Evolutionary conservation across 2,797 vertebrate species (phyloP), one percentile per base, ranked within the genome.

Genomic region (Sebastes trivittatus): DNA sequence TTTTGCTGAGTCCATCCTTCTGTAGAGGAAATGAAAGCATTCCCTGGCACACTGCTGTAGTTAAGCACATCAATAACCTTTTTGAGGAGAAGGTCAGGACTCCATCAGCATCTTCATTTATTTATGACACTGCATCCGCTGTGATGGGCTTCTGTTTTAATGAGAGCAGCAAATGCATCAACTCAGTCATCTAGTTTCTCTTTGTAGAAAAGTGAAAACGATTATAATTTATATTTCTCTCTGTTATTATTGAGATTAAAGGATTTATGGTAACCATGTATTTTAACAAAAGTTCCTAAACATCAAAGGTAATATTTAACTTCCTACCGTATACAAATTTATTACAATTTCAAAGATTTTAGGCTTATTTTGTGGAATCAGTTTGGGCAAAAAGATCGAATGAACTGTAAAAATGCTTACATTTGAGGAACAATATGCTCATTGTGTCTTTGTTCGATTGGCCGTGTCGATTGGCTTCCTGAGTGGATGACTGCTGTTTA

Each of bases 51-150:
- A 32, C 10, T 46, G 42, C 83, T 81, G 75, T 81, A 71, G 68
- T 87, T 85, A 75, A 84, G 80, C 70, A 64, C 72, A 74, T 89
- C 85, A 83, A 87, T 92, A 89, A 79, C 61, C 67, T 23, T 64
- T 85, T 81, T 70, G 60, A 85, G 77, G 65, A 84, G 82, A 90
- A 91, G 91, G 82, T 88, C 86, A 87, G 72, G 75, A 62, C 84
- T 77, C 65, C 67, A 83, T 87, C 71, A 89, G 65, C 64, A 11
- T 73, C 73, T 78, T 91, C 58, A 91, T 88, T 93, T 90, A 93
- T 93, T 94, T 74, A 92, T 90, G 67, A 81, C 59, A 20, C 52
- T 64, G 71, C 69, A 85, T 79, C 36, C 65, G 46, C 61, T 59
- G 60, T 74, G 61, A 87, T 72, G 68, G 66, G 62, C 56, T 63